phyloP scores from a whole-genome alignment of 2,797 vertebrate species.

The Zonotrichia albicollis region DNA sequence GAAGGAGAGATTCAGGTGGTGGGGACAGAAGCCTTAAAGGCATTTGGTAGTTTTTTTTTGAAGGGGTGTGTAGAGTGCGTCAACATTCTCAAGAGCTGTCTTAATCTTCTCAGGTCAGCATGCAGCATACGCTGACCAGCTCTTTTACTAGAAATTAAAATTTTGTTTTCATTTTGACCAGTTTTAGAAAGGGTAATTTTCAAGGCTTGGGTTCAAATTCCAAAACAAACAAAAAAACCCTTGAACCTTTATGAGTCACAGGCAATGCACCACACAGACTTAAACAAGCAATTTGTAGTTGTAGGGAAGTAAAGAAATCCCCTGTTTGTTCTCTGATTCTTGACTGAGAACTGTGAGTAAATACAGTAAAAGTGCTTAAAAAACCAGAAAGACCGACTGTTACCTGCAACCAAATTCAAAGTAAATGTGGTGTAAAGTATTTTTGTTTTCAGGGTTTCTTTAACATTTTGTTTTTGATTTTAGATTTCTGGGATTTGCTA shows the following conservation, averaged over 20 bases:
- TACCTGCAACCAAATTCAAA: background rate
- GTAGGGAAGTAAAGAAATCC: slow-evolving; percentile 57
- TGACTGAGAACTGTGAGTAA: background rate
- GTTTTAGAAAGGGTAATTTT: background rate
- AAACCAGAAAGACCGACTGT: background rate
- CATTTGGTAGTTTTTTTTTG: background rate
- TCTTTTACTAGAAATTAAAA: slow-evolving; percentile 4
- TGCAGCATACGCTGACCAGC: background rate
- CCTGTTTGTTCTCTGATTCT: background rate
- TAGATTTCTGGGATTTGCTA: slow-evolving; percentile 91
- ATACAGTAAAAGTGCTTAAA: background rate
- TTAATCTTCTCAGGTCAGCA: background rate
- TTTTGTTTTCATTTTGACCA: background rate
- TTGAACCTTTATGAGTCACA: slow-evolving; percentile 13
- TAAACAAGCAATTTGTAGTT: background rate
- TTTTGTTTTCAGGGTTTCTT: background rate
- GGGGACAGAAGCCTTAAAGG: background rate
- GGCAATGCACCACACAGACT: background rate
- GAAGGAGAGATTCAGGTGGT: background rate
- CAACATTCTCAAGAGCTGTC: background rate
- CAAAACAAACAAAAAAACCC: background rate
- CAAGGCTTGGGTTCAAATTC: background rate
- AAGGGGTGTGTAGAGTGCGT: background rate
- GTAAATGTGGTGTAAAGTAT: background rate
- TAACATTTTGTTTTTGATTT: slow-evolving; percentile 37